These are phyloP conservation scores for Ashinkailepas kermadecensis DNA, from an alignment of 2,888 invertebrate species.

Conservation along the genomic window DNA sequence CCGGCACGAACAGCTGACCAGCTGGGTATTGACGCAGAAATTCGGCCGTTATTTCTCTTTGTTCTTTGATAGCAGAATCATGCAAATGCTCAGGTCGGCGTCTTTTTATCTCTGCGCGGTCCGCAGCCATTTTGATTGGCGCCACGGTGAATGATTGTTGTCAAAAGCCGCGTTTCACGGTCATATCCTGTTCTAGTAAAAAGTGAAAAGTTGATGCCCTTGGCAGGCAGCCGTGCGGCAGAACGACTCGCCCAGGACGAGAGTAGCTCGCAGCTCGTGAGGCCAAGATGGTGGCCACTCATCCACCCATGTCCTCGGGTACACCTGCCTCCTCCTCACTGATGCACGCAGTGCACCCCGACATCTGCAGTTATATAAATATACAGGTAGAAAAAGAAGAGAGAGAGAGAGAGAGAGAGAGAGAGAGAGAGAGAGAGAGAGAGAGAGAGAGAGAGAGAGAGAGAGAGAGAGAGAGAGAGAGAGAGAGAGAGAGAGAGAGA, in stretches of 20 bases:
- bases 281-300: no score
- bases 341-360: background rate
- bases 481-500: no score
- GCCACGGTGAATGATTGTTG: constrained; percentile 15
- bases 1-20: background rate
- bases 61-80: constrained; percentile 8
- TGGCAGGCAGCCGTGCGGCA: background rate
- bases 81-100: constrained; percentile 5
- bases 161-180: constrained; percentile 20
- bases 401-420: no score
- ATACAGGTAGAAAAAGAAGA: background rate
- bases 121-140: constrained; percentile 16
- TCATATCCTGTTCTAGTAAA: constrained; percentile 15
- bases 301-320: background rate
- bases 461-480: no score
- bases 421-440: no score
- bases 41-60: background rate
- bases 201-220: background rate
- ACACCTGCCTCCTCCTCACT: background rate
- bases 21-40: constrained; percentile 1
- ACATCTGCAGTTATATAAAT: background rate
- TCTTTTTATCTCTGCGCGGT: background rate
- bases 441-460: no score
- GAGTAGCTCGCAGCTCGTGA: no score
- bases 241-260: background rate